Percentiles rank a stretch among this genome's conserved stretches.
Evolutionary conservation across 2,888 invertebrate genomes (phyloP).

Genomic region (Camptogramma bilineatum): DNA sequence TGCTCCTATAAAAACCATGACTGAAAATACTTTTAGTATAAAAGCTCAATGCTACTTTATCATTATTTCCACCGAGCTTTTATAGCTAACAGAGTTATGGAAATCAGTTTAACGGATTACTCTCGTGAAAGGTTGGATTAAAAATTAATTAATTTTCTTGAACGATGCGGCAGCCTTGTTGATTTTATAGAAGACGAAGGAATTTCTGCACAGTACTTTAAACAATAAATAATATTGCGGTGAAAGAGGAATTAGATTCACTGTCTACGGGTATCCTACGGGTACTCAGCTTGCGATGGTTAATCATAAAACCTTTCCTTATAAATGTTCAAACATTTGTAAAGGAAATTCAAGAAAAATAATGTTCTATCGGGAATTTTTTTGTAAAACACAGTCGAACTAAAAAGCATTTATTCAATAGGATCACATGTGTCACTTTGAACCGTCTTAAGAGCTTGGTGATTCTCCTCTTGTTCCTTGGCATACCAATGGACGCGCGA

Average conservation of each 20-base stretch:
- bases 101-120: constrained; percentile 31
- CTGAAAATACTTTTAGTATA: not conserved
- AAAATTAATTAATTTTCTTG: constrained; percentile 34
- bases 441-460: too few species aligned
- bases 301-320: not conserved
- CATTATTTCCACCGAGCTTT: constrained; percentile 28
- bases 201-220: constrained; percentile 1
- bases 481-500: too few species aligned
- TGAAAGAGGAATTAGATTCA: not conserved
- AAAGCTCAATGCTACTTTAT: constrained; percentile 13
- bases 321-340: constrained; percentile 1
- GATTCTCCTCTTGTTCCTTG: too few species aligned
- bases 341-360: too few species aligned
- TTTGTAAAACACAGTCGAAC: too few species aligned
- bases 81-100: constrained; percentile 27
- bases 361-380: too few species aligned
- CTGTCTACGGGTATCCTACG: not conserved
- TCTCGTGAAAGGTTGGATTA: constrained; percentile 33
- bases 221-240: not conserved
- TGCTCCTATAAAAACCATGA: too few species aligned
- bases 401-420: too few species aligned
- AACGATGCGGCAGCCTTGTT: constrained; percentile 16
- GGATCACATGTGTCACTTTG: too few species aligned
- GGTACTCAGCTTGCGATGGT: not conserved
- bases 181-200: constrained; percentile 6